phyloP scores from a whole-genome alignment of 2,113 vertebrate species.

The Rutilus rutilus region DNA sequence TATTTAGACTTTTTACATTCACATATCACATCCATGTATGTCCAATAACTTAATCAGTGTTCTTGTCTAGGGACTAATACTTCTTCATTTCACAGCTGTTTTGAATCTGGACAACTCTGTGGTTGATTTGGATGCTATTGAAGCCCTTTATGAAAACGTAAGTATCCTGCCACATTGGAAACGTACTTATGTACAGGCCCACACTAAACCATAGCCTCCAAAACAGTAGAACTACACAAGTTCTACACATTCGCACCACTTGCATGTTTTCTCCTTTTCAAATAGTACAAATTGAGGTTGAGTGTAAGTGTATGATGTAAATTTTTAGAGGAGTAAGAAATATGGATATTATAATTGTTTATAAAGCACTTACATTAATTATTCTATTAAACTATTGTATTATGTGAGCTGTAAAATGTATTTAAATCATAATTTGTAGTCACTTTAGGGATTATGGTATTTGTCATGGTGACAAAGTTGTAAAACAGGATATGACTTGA shows the following conservation, averaged over 20 bases:
- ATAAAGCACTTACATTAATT: not conserved
- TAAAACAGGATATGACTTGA: not conserved
- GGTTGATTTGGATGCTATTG: conserved; percentile 93
- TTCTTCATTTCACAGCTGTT: conserved; percentile 78
- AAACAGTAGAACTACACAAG: not conserved
- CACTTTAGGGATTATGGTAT: not conserved
- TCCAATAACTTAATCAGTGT: not conserved
- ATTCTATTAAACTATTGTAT: not conserved
- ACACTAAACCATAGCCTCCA: not conserved
- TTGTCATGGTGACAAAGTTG: not conserved
- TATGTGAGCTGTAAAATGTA: not conserved
- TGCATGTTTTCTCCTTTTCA: not conserved
- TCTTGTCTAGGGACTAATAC: conserved; percentile 1
- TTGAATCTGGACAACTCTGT: conserved; percentile 88
- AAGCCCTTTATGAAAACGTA: conserved; percentile 96
- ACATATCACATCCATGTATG: not conserved
- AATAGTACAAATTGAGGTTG: not conserved
- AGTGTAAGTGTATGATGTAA: not conserved
- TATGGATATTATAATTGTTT: not conserved
- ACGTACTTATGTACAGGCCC: not conserved
- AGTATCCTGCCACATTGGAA: conserved; percentile 64
- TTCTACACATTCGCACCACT: not conserved
- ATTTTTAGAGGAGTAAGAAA: not conserved
- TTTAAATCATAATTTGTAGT: not conserved
- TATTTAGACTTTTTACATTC: not conserved